Base-by-base conservation (phyloP, 2,888 invertebrate genomes). In the Oligia fasciuncula region DNA sequence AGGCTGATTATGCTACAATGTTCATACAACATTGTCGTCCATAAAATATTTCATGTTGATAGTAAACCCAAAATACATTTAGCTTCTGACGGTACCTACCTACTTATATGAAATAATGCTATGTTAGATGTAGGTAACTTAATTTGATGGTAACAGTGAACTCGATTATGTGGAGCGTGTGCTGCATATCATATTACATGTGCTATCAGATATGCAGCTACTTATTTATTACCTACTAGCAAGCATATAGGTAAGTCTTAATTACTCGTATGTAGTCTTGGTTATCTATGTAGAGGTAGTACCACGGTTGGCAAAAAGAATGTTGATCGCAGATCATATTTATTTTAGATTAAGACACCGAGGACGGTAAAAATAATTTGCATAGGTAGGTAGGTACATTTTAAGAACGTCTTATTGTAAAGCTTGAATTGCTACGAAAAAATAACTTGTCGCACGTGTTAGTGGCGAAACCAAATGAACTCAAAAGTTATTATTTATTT, bases 71-170 rank as follows among this genome's bases (percentile, higher is more conserved):
- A n/a, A 77, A 49, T 19, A 14, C 5, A 23, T 75, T 71, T 17
- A 35, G 11, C 23, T 75, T 71, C n/a, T 66, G 17, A 49, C 23
- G 62, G 19, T 40, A 51, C 19, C 13, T 40, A 51, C 19, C 13
- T 54, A n/a, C 29, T 8, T n/a, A 46, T 35, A 40, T 40, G 40
- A 4, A 77, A 69, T 51, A 51, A 68, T 29, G n/a, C 46, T 19
- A 6, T 23, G 46, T 76, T 35, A 13, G 23, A 46, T 46, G 40
- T 35, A 35, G 35, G 35, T 49, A 70, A 73, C 19, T 57, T 60
- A 75, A 79, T 82, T 82, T 43, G 35, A 35, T 71, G 17, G 11
- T 72, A 71, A 54, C 43, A 76, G 14, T 5, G 23, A 77, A 75
- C 19, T 69, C 29, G 14, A 75, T 83, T 79, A 79, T 19, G 46